phyloP scores from a whole-genome alignment of 2,797 vertebrate genomes.

The Schizopygopsis pylzovi region DNA sequence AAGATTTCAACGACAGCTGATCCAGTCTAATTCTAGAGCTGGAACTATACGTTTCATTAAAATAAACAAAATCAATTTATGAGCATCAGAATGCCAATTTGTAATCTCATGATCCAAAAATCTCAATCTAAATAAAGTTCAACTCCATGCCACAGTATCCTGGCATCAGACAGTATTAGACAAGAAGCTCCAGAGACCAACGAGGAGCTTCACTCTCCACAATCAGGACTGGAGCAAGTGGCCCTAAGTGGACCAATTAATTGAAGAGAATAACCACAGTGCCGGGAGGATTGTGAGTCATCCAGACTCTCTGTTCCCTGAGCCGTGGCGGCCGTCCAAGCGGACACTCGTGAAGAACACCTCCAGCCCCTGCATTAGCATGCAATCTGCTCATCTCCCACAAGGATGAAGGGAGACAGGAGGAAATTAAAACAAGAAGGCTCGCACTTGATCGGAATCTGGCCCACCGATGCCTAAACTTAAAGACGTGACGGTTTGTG shows the following conservation, averaged over 20 bases:
- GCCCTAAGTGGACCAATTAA: conserved; percentile 7
- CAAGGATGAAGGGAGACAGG: conserved; percentile 22
- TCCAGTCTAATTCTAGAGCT: background rate
- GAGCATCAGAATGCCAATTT: background rate
- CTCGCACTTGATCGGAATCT: background rate
- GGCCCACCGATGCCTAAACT: background rate
- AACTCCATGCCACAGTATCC: background rate
- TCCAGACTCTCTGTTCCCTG: conserved; percentile 45
- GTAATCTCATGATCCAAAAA: conserved; percentile 30
- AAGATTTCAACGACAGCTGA: background rate
- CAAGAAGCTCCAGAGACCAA: conserved; percentile 14
- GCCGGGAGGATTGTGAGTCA: conserved; percentile 18
- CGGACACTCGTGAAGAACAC: conserved; percentile 29
- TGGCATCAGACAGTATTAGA: background rate
- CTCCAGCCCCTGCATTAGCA: conserved; percentile 36
- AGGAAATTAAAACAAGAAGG: conserved; percentile 7
- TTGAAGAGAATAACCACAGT: conserved; percentile 39
- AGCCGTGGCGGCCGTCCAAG: conserved; percentile 35
- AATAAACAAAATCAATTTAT: background rate
- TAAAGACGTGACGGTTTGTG: background rate
- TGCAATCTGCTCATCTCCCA: conserved; percentile 45
- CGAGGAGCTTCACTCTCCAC: background rate
- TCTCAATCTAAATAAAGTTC: background rate
- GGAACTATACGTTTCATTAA: background rate
- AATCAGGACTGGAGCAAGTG: conserved; percentile 30